phyloP scores from a whole-genome alignment of 2,888 invertebrate species.

The Acanthococcus lagerstroemiae region DNA sequence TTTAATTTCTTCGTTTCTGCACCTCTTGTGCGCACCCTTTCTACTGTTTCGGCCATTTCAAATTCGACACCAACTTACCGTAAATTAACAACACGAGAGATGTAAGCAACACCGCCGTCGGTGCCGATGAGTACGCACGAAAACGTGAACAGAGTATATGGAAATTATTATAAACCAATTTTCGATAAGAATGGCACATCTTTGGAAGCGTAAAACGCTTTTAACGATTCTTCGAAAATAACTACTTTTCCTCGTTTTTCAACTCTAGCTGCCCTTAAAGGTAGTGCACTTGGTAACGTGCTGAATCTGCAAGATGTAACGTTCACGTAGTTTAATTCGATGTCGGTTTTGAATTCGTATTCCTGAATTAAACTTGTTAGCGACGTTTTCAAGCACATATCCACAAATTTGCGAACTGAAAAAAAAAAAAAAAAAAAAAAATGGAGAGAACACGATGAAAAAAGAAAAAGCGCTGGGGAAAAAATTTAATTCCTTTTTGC shows the following conservation, averaged over 20 bases:
- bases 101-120: too few relatives aligned
- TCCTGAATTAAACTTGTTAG: conserved; percentile 9
- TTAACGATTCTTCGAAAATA: conserved; percentile 16
- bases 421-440: neutral
- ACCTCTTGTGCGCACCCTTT: too few relatives aligned
- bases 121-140: too few relatives aligned
- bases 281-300: neutral
- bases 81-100: too few relatives aligned
- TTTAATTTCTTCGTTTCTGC: too few relatives aligned
- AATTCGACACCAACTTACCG: too few relatives aligned
- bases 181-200: conserved; percentile 9
- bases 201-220: conserved; percentile 10
- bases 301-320: conserved; percentile 11
- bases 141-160: neutral
- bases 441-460: too few relatives aligned
- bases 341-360: neutral
- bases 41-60: too few relatives aligned
- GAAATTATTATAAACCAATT: neutral
- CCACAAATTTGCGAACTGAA: neutral
- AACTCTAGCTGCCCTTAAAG: neutral
- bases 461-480: neutral
- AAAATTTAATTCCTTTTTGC: neutral
- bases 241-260: conserved; percentile 17
- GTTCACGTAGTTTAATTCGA: neutral
- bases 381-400: neutral